phyloP scores from a whole-genome alignment of 2,888 invertebrate species.

The Erebia palarica region DNA sequence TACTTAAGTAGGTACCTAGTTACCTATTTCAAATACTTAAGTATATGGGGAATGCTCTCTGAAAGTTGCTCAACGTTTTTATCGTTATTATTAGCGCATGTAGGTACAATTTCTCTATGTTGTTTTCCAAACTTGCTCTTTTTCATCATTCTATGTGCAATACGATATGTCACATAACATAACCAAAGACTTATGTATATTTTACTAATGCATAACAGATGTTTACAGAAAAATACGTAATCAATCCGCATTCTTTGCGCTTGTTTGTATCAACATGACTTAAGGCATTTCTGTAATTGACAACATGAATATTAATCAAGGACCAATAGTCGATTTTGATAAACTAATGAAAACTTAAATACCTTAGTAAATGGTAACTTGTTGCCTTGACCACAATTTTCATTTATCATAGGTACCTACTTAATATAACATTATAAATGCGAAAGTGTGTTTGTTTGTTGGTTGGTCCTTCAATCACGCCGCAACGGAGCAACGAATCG shows the following conservation, averaged over 20 bases:
- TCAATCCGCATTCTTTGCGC: conserved; percentile 26
- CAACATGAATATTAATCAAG: conserved; percentile 19
- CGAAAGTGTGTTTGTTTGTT: too few relatives aligned
- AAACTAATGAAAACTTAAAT: not conserved
- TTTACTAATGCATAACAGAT: not conserved
- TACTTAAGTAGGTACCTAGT: too few relatives aligned
- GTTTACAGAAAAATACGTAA: conserved; percentile 13
- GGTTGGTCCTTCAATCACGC: too few relatives aligned
- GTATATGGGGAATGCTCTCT: too few relatives aligned
- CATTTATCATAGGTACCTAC: not conserved
- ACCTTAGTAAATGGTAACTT: not conserved
- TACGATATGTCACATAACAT: not conserved
- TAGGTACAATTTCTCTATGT: too few relatives aligned
- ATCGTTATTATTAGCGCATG: too few relatives aligned
- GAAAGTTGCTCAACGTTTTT: too few relatives aligned
- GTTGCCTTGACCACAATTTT: conserved; percentile 5
- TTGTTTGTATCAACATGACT: conserved; percentile 11
- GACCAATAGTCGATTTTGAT: not conserved
- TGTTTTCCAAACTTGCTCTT: not conserved
- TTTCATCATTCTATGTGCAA: not conserved
- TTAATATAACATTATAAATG: too few relatives aligned
- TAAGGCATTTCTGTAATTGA: conserved; percentile 13
- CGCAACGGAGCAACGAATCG: too few relatives aligned
- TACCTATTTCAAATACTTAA: too few relatives aligned
- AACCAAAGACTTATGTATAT: too few relatives aligned